A percentile compares a stretch with the other conserved stretches of the same genome.
Conservation (phyloP, 2,113 vertebrate genomes). For the Thymallus thymallus region DNA sequence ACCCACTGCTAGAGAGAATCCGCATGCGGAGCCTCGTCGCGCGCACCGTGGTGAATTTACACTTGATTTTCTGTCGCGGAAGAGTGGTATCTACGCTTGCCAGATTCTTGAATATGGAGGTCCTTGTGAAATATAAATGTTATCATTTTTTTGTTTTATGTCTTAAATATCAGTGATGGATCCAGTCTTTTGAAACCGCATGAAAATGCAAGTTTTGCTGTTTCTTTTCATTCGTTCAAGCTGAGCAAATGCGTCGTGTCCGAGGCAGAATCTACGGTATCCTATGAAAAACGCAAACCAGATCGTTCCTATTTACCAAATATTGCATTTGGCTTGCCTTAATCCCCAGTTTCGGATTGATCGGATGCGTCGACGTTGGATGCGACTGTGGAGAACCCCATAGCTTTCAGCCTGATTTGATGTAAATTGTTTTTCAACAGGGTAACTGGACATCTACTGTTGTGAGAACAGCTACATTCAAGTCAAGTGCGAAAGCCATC, state of each 20-base stretch:
- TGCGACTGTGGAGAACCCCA: constrained; percentile 23
- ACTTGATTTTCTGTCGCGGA: constrained; percentile 51
- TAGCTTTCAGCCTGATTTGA: constrained; percentile 45
- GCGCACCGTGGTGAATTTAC: constrained; percentile 47
- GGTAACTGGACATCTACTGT: constrained; percentile 29
- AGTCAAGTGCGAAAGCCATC: constrained; percentile 58
- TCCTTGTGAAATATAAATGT: constrained; percentile 22
- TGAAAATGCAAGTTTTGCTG: constrained; percentile 71
- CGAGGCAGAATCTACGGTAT: constrained; percentile 49
- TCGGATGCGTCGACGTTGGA: constrained; percentile 58
- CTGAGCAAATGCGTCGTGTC: constrained; percentile 68
- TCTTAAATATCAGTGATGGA: constrained; percentile 7
- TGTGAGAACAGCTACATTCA: constrained; percentile 43
- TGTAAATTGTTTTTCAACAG: background rate
- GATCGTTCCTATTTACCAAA: constrained; percentile 4
- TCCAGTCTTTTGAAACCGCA: constrained; percentile 9
- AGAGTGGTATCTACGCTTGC: background rate
- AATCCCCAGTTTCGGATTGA: constrained; percentile 14
- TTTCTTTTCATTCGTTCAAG: constrained; percentile 54
- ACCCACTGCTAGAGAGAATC: constrained; percentile 40
- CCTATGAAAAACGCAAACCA: constrained; percentile 31
- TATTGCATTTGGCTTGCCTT: constrained; percentile 19
- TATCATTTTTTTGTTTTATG: constrained; percentile 8
- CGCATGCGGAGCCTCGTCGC: constrained; percentile 64
- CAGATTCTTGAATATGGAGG: constrained; percentile 58